phyloP scores from a whole-genome alignment of 1,140 invertebrate genomes.

The Drosophila sucinea region DNA sequence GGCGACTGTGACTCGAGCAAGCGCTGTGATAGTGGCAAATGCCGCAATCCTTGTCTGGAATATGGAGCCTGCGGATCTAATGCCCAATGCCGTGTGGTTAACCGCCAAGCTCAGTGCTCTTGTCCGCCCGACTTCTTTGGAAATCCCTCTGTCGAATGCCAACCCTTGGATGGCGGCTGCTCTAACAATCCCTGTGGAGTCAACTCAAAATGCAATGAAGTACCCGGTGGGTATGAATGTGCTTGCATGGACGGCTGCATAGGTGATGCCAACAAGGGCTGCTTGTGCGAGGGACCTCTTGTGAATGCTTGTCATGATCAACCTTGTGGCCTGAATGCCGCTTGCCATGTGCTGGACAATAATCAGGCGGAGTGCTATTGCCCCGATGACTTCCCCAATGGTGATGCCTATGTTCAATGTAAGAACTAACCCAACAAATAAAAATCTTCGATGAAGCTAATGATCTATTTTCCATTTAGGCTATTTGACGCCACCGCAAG shows the following conservation, averaged over 20 bases:
- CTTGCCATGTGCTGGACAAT: constrained; percentile 88
- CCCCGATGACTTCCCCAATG: constrained; percentile 90
- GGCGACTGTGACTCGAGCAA: constrained; percentile 91
- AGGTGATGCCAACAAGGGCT: constrained; percentile 91
- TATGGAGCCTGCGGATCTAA: constrained; percentile 91
- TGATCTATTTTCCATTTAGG: constrained; percentile 31
- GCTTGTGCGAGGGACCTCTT: constrained; percentile 87
- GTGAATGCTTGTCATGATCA: constrained; percentile 88
- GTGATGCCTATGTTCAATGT: constrained; percentile 94
- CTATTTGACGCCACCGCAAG: constrained; percentile 84
- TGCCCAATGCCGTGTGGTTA: constrained; percentile 92
- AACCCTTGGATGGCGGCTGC: constrained; percentile 87
- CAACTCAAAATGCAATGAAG: constrained; percentile 92
- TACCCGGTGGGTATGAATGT: constrained; percentile 90
- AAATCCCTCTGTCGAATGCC: constrained; percentile 91
- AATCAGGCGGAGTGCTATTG: constrained; percentile 92
- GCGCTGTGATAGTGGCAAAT: constrained; percentile 89
- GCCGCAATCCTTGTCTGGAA: constrained; percentile 92
- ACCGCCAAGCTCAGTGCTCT: constrained; percentile 90
- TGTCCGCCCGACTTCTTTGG: constrained; percentile 94
- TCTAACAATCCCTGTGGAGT: constrained; percentile 91
- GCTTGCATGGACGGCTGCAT: constrained; percentile 90
- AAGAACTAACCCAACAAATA: constrained; percentile 77
- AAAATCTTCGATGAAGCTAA: background rate
- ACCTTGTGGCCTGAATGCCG: constrained; percentile 91